Conservation (phyloP, 2,113 vertebrate species). For the Stigmatopora argus region DNA sequence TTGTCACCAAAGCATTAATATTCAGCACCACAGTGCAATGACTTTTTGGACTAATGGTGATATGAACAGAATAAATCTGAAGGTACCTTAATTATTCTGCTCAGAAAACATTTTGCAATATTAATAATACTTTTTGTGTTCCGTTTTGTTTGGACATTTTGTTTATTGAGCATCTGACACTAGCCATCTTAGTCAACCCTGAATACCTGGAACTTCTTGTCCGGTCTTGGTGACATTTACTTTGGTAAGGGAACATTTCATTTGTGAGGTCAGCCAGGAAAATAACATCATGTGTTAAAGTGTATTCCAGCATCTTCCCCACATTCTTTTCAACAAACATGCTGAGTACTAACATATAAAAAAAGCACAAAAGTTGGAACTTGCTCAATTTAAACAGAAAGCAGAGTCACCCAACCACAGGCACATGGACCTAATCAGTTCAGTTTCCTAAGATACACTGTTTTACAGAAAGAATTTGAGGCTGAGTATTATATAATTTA, state of each 20-base stretch:
- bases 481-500: not conserved
- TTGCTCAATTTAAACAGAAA: slow-evolving; percentile 26
- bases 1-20: not conserved
- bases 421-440: slow-evolving; percentile 15
- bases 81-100: too few relatives aligned
- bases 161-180: not conserved
- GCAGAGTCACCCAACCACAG: slow-evolving; percentile 33
- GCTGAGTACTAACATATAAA: not conserved
- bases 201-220: not conserved
- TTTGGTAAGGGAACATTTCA: not conserved
- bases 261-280: not conserved
- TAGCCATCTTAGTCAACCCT: not conserved
- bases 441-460: slow-evolving; percentile 5
- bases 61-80: not conserved
- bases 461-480: slow-evolving; percentile 14
- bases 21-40: not conserved
- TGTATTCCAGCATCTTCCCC: not conserved
- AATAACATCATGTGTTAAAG: not conserved
- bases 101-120: not conserved
- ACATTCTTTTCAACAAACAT: not conserved
- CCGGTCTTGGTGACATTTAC: not conserved
- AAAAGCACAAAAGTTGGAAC: slow-evolving; percentile 24
- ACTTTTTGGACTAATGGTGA: not conserved
- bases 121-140: not conserved
- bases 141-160: not conserved